Evolutionary conservation across 2,113 vertebrate species (phyloP), one percentile per base, ranked within the genome.

Genomic region (Leptocoma aspasia): DNA sequence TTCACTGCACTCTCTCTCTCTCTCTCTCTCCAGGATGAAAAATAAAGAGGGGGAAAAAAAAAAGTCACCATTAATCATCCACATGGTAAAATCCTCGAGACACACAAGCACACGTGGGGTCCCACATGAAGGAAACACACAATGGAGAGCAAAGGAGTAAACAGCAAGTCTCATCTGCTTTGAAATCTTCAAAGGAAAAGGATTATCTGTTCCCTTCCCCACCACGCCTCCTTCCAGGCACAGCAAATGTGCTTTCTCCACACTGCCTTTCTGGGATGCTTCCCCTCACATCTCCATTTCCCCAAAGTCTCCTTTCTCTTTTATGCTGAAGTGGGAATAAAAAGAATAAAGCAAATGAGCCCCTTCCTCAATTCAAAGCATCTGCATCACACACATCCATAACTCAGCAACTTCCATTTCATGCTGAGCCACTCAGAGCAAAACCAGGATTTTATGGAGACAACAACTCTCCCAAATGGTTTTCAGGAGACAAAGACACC

Each of bases 281-380:
- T 92, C 86, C 28, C 72, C 78, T 89, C 72, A 65, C 68, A 45
- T 4, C 85, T 26, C 70, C 27, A 33, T 83, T 89, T 86, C 94
- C 88, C 86, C 6, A 24, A 91, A 90, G 77, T 57, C 86, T 95
- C 68, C 44, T 71, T 77, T 90, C 94, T 94, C 86, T 81, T 93
- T 94, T 81, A 85, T 92, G 93, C 90, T 91, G 94, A 95, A 93
- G 54, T 44, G 35, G 82, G 80, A 93, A 96, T 85, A 92, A 94
- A 93, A 90, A 91, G 88, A 91, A 88, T 83, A 91, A 86, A 94
- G 95, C 57, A 95, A 93, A 92, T 79, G 89, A 97, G 80, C 96
- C 96, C 96, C 95, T 93, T 95, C 92, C 82, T 93, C 96, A 96
- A 76, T 56, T 84, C 92, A 65, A 82, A 92, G 90, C 90, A 89